Percentiles rank a stretch among this genome's conserved stretches.
Conservation (phyloP, 1,140 invertebrate genomes). For the Sarcophaga bullata region DNA sequence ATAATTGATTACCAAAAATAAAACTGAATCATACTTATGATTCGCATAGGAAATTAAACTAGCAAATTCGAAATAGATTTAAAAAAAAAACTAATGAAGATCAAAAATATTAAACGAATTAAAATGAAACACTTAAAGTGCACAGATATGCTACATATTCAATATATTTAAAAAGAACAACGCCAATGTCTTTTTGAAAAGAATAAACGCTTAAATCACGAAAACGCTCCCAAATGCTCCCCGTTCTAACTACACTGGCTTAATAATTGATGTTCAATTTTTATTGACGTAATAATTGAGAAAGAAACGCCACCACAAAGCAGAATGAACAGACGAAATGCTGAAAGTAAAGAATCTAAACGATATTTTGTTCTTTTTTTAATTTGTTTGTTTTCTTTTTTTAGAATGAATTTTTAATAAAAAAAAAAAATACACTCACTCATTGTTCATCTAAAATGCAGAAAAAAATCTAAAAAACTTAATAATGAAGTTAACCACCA, state of each 20-base stretch:
- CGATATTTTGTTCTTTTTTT: not conserved
- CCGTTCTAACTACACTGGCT: not conserved
- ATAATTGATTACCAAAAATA: not conserved
- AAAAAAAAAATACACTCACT: not conserved
- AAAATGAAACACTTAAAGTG: slow-evolving; percentile 6
- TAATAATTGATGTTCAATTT: slow-evolving; percentile 25
- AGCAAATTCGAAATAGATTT: too few species aligned
- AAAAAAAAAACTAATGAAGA: not conserved
- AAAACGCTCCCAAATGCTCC: not conserved
- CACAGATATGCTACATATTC: not conserved
- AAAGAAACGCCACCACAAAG: slow-evolving; percentile 27
- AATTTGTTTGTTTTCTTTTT: too few species aligned
- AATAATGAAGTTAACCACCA: not conserved
- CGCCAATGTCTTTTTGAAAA: not conserved
- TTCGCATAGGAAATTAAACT: too few species aligned
- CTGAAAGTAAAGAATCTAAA: not conserved
- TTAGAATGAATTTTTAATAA: not conserved
- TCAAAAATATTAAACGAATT: not conserved
- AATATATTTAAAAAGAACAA: not conserved
- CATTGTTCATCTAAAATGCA: not conserved
- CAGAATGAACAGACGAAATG: not conserved
- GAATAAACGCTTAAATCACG: not conserved
- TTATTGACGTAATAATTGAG: slow-evolving; percentile 15
- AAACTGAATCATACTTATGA: too few species aligned
- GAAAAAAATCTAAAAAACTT: not conserved